These are phyloP conservation scores for Nothocercus julius DNA, from an alignment of 2,113 vertebrate genomes.

Conservation along the genomic window DNA sequence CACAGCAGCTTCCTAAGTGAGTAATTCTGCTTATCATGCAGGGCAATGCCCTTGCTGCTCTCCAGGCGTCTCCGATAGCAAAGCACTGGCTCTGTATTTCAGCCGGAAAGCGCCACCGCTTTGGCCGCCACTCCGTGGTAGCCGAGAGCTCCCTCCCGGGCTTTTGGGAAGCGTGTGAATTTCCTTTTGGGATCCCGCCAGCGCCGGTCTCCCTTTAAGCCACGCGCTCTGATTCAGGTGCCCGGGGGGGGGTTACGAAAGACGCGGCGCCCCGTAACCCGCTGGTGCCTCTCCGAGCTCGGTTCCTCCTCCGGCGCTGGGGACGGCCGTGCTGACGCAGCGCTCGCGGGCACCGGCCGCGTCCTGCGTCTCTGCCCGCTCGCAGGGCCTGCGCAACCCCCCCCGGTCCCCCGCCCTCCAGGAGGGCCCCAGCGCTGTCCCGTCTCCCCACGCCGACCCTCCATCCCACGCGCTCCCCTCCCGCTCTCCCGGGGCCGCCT, in stretches of 20 bases:
- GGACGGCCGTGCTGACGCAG: no score
- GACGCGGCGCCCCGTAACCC: accelerated
- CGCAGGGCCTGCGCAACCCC: no score
- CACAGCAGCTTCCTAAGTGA: not conserved
- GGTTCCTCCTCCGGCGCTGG: no score
- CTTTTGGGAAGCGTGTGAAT: accelerated
- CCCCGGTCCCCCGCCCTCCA: no score
- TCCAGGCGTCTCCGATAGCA: not conserved
- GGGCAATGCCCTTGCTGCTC: not conserved
- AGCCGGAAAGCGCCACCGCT: not conserved
- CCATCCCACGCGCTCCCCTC: no score
- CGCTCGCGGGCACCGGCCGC: no score
- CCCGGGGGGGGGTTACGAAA: not conserved
- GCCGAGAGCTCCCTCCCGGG: not conserved
- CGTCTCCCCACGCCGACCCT: no score
- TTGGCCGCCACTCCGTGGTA: not conserved
- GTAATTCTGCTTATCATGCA: not conserved
- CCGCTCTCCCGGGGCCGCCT: no score
- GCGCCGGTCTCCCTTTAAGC: not conserved
- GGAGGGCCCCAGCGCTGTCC: no score
- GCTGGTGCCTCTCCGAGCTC: accelerated
- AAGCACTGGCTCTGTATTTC: not conserved
- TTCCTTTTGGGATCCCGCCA: not conserved
- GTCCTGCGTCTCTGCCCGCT: no score
- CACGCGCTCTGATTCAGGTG: accelerated